These are phyloP conservation scores for Pseudomyrmex cubaensis DNA, from an alignment of 1,140 invertebrate genomes.

Conservation along the genomic window DNA sequence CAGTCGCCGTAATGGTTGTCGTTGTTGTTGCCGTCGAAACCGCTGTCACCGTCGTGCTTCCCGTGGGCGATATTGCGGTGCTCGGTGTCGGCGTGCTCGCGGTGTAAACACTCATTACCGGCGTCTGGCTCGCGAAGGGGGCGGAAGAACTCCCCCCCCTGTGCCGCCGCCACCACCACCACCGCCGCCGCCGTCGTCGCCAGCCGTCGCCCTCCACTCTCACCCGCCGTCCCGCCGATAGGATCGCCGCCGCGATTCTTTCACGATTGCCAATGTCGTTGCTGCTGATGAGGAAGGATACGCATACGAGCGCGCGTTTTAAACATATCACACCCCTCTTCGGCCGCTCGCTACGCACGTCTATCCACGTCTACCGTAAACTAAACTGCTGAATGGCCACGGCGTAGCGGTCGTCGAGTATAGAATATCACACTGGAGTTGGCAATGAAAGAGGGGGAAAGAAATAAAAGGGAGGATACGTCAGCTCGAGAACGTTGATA, in stretches of 20 bases:
- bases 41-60: constrained; percentile 20
- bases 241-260: constrained; percentile 30
- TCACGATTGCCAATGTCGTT: constrained; percentile 33
- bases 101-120: constrained; percentile 74
- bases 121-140: constrained; percentile 69
- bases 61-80: constrained; percentile 44
- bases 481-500: background rate
- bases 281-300: constrained; percentile 26
- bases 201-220: constrained; percentile 47
- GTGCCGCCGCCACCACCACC: constrained; percentile 35
- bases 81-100: constrained; percentile 65
- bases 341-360: background rate
- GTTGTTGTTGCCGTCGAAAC: background rate
- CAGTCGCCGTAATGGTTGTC: constrained; percentile 10
- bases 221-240: background rate
- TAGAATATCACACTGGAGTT: background rate
- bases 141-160: constrained; percentile 66
- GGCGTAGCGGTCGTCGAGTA: background rate
- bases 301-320: background rate
- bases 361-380: constrained; percentile 26
- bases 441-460: background rate
- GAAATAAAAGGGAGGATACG: background rate
- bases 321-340: constrained; percentile 25
- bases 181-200: constrained; percentile 25
- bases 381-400: constrained; percentile 4